Evolutionary conservation across 2,888 invertebrate genomes (phyloP).

Genomic region (Nowickia ferox): DNA sequence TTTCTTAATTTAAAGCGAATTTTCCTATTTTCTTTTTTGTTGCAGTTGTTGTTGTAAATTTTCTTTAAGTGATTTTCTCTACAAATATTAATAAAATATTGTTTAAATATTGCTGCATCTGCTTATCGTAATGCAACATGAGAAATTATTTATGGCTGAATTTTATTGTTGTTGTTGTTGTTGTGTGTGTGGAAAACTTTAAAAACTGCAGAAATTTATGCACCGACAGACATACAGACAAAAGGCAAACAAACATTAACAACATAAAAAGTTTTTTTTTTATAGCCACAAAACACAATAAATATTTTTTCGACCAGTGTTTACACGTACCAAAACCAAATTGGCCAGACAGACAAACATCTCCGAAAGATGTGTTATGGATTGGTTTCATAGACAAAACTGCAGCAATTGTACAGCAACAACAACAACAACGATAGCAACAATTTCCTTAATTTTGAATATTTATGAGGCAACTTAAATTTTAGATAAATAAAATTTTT

Average conservation of each 20-base stretch:
- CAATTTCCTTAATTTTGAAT: conserved; percentile 70
- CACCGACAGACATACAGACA: not conserved
- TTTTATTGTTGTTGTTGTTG: conserved; percentile 8
- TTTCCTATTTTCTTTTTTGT: conserved; percentile 7
- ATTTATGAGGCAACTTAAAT: conserved; percentile 65
- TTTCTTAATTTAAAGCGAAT: conserved; percentile 29
- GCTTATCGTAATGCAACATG: conserved; percentile 65
- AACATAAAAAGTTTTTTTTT: conserved; percentile 26
- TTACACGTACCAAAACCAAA: conserved; percentile 12
- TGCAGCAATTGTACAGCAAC: not conserved
- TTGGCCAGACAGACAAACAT: conserved; percentile 25
- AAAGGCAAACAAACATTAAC: conserved; percentile 3
- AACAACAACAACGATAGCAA: conserved; percentile 7
- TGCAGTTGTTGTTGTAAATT: not conserved
- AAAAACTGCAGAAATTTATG: conserved; percentile 12
- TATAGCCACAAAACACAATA: conserved; percentile 20
- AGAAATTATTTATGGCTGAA: conserved; percentile 60
- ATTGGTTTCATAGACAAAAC: conserved; percentile 48
- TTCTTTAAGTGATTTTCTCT: conserved; percentile 33
- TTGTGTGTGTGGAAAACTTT: conserved; percentile 26
- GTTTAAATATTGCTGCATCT: conserved; percentile 36
- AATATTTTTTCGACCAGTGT: conserved; percentile 15
- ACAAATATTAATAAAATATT: conserved; percentile 37
- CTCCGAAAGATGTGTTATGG: conserved; percentile 57
- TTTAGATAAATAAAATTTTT: conserved; percentile 56